A percentile compares a stretch with the other conserved stretches of the same genome.
These are phyloP conservation scores for Porites rus DNA, from an alignment of 92 coral and sea anemone genomes.

Conservation along the genomic window DNA sequence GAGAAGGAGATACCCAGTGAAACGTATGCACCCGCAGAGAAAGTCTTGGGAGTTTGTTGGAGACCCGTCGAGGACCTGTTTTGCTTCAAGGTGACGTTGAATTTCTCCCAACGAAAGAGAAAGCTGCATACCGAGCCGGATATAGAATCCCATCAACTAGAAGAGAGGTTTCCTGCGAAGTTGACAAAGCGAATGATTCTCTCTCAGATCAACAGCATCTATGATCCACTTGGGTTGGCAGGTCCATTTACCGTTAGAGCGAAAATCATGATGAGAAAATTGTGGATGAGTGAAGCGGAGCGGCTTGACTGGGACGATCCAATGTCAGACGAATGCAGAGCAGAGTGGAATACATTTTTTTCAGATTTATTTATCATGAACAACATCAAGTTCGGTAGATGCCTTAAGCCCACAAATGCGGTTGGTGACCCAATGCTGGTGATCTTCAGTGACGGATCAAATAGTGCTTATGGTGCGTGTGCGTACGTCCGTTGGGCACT, in stretches of 20 bases:
- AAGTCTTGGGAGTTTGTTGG: not conserved
- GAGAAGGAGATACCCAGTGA: not conserved
- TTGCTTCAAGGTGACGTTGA: slow-evolving; percentile 25
- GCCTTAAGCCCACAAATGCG: slow-evolving; percentile 26
- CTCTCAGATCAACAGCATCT: slow-evolving; percentile 61
- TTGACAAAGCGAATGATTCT: slow-evolving; percentile 67
- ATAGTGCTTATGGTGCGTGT: slow-evolving; percentile 55
- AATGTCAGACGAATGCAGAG: slow-evolving; percentile 27
- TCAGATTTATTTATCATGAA: slow-evolving; percentile 27
- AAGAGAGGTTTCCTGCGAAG: not conserved
- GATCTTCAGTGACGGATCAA: slow-evolving; percentile 48
- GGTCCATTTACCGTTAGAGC: slow-evolving; percentile 66
- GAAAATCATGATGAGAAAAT: slow-evolving; percentile 54
- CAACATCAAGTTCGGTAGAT: slow-evolving; percentile 21
- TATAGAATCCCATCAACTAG: slow-evolving; percentile 19
- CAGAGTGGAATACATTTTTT: slow-evolving; percentile 34
- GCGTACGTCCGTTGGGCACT: slow-evolving; percentile 61
- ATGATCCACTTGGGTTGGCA: slow-evolving; percentile 66
- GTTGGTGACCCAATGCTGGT: slow-evolving; percentile 19
- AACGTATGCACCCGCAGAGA: not conserved
- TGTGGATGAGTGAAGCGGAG: slow-evolving; percentile 34
- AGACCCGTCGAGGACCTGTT: not conserved
- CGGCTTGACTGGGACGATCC: slow-evolving; percentile 61
- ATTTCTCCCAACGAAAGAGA: slow-evolving; percentile 24
- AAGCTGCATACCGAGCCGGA: slow-evolving; percentile 32